Conservation (phyloP, 2,113 vertebrate species). For the Gadus chalcogrammus region DNA sequence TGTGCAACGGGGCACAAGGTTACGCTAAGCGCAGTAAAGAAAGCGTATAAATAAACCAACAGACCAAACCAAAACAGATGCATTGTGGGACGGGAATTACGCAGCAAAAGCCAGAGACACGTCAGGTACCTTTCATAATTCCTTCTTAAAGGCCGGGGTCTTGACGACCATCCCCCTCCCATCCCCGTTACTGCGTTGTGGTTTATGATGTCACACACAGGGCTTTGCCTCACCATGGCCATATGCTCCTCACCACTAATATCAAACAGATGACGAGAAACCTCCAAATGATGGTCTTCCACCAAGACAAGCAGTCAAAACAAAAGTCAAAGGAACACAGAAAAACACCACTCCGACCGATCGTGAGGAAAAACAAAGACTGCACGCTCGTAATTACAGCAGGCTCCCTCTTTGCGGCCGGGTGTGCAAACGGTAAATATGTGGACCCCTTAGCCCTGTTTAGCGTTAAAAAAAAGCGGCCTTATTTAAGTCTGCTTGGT, state of each 20-base stretch:
- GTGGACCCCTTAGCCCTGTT: conserved; percentile 36
- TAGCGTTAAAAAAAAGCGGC: conserved; percentile 9
- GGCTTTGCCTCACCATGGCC: conserved; percentile 76
- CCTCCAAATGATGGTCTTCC: conserved; percentile 76
- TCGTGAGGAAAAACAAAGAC: conserved; percentile 46
- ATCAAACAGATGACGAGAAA: conserved; percentile 80
- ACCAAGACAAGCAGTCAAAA: conserved; percentile 79
- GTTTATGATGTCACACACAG: conserved; percentile 77
- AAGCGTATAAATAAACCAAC: too few species aligned
- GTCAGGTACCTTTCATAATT: conserved; percentile 62
- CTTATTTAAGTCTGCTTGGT: background rate
- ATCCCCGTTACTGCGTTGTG: conserved; percentile 68
- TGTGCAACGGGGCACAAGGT: too few species aligned
- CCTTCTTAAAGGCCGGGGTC: conserved; percentile 48
- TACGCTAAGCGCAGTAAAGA: too few species aligned
- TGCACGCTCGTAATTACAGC: conserved; percentile 54
- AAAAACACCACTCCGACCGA: conserved; percentile 63
- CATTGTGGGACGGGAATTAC: background rate
- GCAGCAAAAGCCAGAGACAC: conserved; percentile 15
- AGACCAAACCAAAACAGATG: too few species aligned
- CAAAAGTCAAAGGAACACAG: conserved; percentile 73
- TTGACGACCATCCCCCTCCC: conserved; percentile 51
- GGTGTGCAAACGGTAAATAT: background rate
- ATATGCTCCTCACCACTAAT: conserved; percentile 81
- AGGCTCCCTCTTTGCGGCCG: conserved; percentile 49